Base-by-base conservation (phyloP, 1,140 invertebrate species). In the Chionoecetes opilio region DNA sequence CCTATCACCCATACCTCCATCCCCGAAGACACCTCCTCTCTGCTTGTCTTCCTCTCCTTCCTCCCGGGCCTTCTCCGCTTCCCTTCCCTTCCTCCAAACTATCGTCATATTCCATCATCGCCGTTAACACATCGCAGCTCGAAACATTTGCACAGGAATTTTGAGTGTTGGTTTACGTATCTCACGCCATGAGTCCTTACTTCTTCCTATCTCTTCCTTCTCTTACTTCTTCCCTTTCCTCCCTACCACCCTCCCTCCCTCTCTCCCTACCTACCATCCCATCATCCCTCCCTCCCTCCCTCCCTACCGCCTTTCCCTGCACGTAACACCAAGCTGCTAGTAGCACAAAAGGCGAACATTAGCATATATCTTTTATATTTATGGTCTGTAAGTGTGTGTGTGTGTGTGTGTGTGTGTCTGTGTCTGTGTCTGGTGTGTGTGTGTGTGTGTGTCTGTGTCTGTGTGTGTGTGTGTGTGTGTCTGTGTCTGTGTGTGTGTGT, bases 331-430 rank as follows among this genome's bases (percentile, higher is more conserved):
- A 75, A 75, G 63, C n/a, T n/a, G 63, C 11, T 75, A 75, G 63
- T 75, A 75, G 63, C 63, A 75, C 21, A 75, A 75, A 26, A 75
- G 63, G 63, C 63, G 63, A 8, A 8, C 63, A 75, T 75, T 75
- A 75, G 63, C 63, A 75, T 75, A 75, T 75, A 75, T 75, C 63
- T 75, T 75, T 75, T 75, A 75, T 75, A 75, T 75, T 75, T 75
- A 75, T 75, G 63, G 63, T 75, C 21, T 75, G 63, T 75, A 26
- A n/a, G 63, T 75, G 63, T 75, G 63, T 75, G 63, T 75, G 63
- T 75, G 63, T 75, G 63, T 75, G 63, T 75, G 63, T 75, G 63
- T 75, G 63, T 75, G 63, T 75, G 63, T 75, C 21, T 75, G 63
- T 75, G 63, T 75, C 21, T 75, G 63, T 75, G 53, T 75, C 8